These are phyloP conservation scores for Pholis gunnellus DNA, from an alignment of 2,113 vertebrate species.

Conservation along the genomic window DNA sequence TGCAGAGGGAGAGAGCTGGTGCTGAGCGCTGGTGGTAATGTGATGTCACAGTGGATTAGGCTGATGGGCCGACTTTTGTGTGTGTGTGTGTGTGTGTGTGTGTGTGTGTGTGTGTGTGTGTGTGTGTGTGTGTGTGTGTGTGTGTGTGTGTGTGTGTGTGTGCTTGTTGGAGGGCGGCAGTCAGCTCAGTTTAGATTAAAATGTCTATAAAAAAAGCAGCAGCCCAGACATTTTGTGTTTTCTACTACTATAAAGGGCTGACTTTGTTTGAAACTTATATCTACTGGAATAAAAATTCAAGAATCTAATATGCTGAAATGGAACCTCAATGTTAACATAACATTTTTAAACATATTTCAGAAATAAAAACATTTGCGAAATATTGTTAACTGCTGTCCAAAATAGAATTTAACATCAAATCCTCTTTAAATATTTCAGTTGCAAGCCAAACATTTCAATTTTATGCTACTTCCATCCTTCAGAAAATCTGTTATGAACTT, in stretches of 20 bases:
- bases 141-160: background rate
- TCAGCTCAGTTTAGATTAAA: slow-evolving; percentile 32
- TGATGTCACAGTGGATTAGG: slow-evolving; percentile 82
- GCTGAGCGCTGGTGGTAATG: slow-evolving; percentile 79
- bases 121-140: background rate
- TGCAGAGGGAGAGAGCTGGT: slow-evolving; percentile 56
- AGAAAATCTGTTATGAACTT: too few species aligned
- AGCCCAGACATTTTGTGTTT: slow-evolving; percentile 14
- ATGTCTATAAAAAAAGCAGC: slow-evolving; percentile 13
- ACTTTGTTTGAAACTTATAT: background rate
- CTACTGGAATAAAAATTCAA: background rate
- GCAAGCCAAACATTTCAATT: too few species aligned
- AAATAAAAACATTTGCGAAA: background rate
- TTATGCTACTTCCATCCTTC: too few species aligned
- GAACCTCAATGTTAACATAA: background rate
- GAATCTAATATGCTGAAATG: background rate
- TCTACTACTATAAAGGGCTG: slow-evolving; percentile 12
- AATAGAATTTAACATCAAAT: too few species aligned
- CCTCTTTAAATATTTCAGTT: too few species aligned
- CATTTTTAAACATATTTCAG: background rate
- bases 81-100: background rate
- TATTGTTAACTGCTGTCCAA: background rate
- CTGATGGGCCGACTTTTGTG: slow-evolving; percentile 57
- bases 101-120: background rate
- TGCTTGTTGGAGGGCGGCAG: background rate